Evolutionary conservation across 2,888 invertebrate species (phyloP).

Genomic region (Cryptocheilus praepositus): DNA sequence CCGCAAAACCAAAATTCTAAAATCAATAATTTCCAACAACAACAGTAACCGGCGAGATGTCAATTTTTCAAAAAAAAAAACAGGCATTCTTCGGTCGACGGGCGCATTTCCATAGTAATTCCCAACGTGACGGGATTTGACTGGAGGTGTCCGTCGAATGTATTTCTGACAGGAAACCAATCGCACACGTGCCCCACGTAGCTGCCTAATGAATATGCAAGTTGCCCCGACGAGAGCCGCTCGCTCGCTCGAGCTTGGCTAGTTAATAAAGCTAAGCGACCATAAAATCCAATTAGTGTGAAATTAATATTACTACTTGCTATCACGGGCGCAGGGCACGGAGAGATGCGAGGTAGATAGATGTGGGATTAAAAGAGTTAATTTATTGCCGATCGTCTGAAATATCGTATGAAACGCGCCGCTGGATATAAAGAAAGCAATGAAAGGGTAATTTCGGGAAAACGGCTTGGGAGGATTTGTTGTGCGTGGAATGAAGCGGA

Average conservation of each 20-base stretch:
- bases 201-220: slow-evolving; percentile 67
- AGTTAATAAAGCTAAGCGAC: slow-evolving; percentile 69
- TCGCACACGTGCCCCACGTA: slow-evolving; percentile 40
- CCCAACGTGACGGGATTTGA: neutral
- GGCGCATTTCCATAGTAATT: neutral
- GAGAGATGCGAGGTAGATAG: slow-evolving; percentile 26
- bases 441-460: too few relatives aligned
- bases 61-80: too few relatives aligned
- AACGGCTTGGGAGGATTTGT: too few relatives aligned
- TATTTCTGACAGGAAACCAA: slow-evolving; percentile 34
- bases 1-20: too few relatives aligned
- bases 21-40: too few relatives aligned
- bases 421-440: too few relatives aligned
- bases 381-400: slow-evolving; percentile 22
- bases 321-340: slow-evolving; percentile 1
- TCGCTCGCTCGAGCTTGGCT: slow-evolving; percentile 32
- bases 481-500: too few relatives aligned
- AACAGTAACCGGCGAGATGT: too few relatives aligned
- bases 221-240: slow-evolving; percentile 37
- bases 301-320: slow-evolving; percentile 64
- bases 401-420: too few relatives aligned
- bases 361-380: slow-evolving; percentile 4
- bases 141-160: slow-evolving; percentile 6
- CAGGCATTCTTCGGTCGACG: too few relatives aligned
- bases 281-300: slow-evolving; percentile 72